Percentiles rank a stretch among this genome's conserved stretches.
These are phyloP conservation scores for Drosophila koepferae DNA, from an alignment of 2,888 invertebrate species.

Conservation along the genomic window DNA sequence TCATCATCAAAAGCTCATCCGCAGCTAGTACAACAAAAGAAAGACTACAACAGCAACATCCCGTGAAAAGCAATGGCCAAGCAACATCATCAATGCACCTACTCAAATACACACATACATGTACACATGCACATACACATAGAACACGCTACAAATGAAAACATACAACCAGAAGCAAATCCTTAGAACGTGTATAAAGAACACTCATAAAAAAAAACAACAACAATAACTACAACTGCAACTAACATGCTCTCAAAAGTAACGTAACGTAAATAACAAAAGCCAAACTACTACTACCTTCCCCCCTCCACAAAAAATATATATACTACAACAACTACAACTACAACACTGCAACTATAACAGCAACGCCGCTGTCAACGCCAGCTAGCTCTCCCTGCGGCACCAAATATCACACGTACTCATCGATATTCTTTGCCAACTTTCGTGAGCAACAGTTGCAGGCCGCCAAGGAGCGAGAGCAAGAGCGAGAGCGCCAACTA, in stretches of 20 bases:
- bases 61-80: constrained; percentile 44
- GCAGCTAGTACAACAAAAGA: constrained; percentile 53
- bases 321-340: constrained; percentile 51
- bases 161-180: constrained; percentile 64
- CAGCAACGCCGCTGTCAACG: constrained; percentile 84
- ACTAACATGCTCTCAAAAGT: constrained; percentile 75
- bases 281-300: constrained; percentile 82
- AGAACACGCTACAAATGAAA: constrained; percentile 38
- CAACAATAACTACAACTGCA: constrained; percentile 63
- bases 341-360: constrained; percentile 51
- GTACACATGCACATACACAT: constrained; percentile 48
- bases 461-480: constrained; percentile 71
- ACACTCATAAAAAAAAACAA: constrained; percentile 64
- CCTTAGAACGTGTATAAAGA: constrained; percentile 68
- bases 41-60: constrained; percentile 44
- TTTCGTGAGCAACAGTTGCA: constrained; percentile 81
- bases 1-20: constrained; percentile 45
- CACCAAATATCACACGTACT: constrained; percentile 83
- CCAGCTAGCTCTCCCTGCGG: constrained; percentile 84
- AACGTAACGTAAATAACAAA: constrained; percentile 82
- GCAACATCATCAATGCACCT: constrained; percentile 49
- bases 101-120: constrained; percentile 43
- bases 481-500: constrained; percentile 73
- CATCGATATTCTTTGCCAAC: constrained; percentile 84
- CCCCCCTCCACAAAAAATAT: constrained; percentile 62